phyloP scores from a whole-genome alignment of 2,113 vertebrate genomes.

The Neomonachus schauinslandi region DNA sequence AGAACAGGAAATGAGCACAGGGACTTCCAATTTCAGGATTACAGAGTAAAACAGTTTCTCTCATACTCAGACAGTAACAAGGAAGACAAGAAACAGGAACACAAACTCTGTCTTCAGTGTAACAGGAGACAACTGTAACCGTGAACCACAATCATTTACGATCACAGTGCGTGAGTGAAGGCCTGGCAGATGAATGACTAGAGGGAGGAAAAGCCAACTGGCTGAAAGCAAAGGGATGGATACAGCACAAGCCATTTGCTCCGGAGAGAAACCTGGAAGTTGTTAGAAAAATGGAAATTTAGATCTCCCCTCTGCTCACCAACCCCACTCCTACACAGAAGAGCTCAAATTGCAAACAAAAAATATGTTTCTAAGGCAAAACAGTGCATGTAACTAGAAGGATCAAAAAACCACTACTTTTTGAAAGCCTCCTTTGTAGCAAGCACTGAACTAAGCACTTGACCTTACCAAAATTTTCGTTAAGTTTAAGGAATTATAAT shows the following conservation, averaged over 20 bases:
- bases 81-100: neutral
- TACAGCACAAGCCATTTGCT: neutral
- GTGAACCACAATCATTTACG: neutral
- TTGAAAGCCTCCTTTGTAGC: neutral
- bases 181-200: neutral
- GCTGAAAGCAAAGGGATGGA: neutral
- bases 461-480: too few relatives aligned
- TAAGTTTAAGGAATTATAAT: too few relatives aligned
- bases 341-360: neutral
- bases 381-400: neutral
- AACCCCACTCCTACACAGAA: neutral
- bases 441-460: neutral
- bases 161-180: neutral
- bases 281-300: neutral
- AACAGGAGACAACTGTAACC: neutral
- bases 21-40: neutral
- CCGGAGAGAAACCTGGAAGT: neutral
- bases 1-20: neutral
- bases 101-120: neutral
- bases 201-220: neutral
- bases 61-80: neutral
- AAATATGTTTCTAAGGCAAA: neutral
- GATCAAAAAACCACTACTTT: neutral
- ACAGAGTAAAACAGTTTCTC: neutral
- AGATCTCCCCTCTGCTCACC: neutral